Conservation (phyloP, 2,888 invertebrate genomes). For the Sacculina carcini region DNA sequence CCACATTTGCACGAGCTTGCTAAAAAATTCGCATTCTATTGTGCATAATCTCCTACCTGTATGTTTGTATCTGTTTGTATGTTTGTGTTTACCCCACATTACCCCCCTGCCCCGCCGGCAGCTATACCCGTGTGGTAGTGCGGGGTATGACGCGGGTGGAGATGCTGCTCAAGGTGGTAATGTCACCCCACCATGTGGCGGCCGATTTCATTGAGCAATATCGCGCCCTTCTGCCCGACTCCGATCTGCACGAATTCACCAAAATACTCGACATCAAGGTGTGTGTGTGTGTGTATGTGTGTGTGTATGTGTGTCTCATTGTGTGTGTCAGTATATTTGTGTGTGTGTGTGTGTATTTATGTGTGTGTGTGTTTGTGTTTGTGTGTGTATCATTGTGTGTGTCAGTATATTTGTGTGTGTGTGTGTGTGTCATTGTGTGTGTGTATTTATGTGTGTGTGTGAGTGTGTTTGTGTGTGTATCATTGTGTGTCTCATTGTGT, state of each 20-base stretch:
- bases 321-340: too few species aligned
- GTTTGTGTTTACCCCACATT: constrained; percentile 9
- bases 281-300: neutral
- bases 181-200: constrained; percentile 55
- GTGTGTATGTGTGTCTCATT: too few species aligned
- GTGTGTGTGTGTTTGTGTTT: too few species aligned
- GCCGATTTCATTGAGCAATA: constrained; percentile 66
- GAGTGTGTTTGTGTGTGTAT: constrained; percentile 1
- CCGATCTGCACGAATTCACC: constrained; percentile 67
- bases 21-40: constrained; percentile 14
- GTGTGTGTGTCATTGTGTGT: too few species aligned
- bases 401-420: too few species aligned
- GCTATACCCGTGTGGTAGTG: constrained; percentile 39
- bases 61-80: neutral
- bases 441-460: too few species aligned
- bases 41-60: neutral
- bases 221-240: constrained; percentile 63
- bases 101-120: constrained; percentile 15
- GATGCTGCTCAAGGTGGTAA: constrained; percentile 93
- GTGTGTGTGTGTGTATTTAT: too few species aligned
- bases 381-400: too few species aligned
- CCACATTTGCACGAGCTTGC: too few species aligned
- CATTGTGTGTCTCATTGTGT: neutral
- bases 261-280: constrained; percentile 29
- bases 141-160: constrained; percentile 91